Conservation (phyloP, 1,140 invertebrate species). For the Drosophila kanapiae region DNA sequence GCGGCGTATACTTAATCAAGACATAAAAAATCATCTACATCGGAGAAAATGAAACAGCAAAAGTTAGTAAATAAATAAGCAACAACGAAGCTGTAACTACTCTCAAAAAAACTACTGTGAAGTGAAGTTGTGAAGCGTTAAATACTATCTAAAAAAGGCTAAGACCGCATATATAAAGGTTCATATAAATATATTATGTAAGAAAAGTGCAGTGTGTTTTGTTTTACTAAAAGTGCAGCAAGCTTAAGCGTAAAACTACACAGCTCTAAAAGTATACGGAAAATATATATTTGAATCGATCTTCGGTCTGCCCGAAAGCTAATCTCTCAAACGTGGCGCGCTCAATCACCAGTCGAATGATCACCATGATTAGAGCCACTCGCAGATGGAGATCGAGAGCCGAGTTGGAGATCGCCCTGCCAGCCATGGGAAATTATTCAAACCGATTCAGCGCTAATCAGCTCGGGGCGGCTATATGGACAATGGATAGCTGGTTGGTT, state of each 20-base stretch:
- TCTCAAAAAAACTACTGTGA: neutral
- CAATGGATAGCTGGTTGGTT: slow-evolving; percentile 36
- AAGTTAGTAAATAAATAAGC: neutral
- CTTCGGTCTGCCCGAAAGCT: slow-evolving; percentile 24
- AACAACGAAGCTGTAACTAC: neutral
- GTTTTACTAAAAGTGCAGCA: too few relatives aligned
- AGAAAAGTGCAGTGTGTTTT: neutral
- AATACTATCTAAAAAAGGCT: too few relatives aligned
- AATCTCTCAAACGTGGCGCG: slow-evolving; percentile 39
- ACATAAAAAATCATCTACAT: slow-evolving; percentile 58
- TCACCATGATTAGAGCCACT: slow-evolving; percentile 54
- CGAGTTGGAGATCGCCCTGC: slow-evolving; percentile 23
- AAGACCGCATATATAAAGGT: neutral
- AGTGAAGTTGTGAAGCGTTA: too few relatives aligned
- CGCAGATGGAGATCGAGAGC: slow-evolving; percentile 9
- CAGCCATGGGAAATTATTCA: slow-evolving; percentile 50
- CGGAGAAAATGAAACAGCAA: slow-evolving; percentile 1
- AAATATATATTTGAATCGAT: slow-evolving; percentile 20
- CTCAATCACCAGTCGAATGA: slow-evolving; percentile 36
- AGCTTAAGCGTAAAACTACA: neutral
- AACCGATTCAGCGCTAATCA: slow-evolving; percentile 47
- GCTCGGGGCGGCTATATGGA: slow-evolving; percentile 26
- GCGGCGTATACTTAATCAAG: slow-evolving; percentile 75
- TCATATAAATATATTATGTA: too few relatives aligned
- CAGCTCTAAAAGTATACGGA: neutral